Evolutionary conservation across 2,888 invertebrate species (phyloP), one percentile per base, ranked within the genome.

Genomic region (Brassicogethes aeneus): DNA sequence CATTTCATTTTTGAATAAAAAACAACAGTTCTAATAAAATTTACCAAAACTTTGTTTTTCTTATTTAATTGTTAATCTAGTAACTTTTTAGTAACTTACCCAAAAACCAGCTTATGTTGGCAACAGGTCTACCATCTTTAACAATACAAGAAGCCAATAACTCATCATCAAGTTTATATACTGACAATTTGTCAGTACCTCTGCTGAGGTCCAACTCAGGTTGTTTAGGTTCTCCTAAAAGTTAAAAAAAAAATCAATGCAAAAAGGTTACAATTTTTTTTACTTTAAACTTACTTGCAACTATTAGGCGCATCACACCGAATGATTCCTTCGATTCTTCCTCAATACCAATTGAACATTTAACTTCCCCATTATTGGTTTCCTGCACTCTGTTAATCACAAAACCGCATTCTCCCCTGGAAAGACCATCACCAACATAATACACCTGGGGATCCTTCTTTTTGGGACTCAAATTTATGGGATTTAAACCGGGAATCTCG

Each of bases 31-130:
- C n/a, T n/a, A n/a, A n/a, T n/a, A n/a, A n/a, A n/a, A n/a, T n/a
- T n/a, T n/a, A n/a, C n/a, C n/a, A n/a, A n/a, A n/a, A n/a, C n/a
- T n/a, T n/a, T n/a, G n/a, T n/a, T n/a, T n/a, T n/a, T n/a, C n/a
- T n/a, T n/a, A n/a, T n/a, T 29, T 29, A n/a, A 8, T 29, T 8
- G 8, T n/a, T n/a, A 29, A 3, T 36, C 7, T 7, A n/a, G n/a
- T 34, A 39, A n/a, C n/a, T n/a, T n/a, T n/a, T n/a, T n/a, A n/a
- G n/a, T n/a, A n/a, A 53, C 61, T 61, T 67, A 80, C 80, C 81
- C 34, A 87, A 63, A 55, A 70, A 80, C 77, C 87, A 83, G n/a
- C 76, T 73, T 49, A 88, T 79, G 55, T 80, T 85, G 1, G 87
- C 85, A 0, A 80, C 79, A 0, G 88, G 88, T 54, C 85, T 70